Evolutionary conservation across 2,113 vertebrate species (phyloP), one percentile per base, ranked within the genome.

Genomic region (Oreochromis tanganicae): DNA sequence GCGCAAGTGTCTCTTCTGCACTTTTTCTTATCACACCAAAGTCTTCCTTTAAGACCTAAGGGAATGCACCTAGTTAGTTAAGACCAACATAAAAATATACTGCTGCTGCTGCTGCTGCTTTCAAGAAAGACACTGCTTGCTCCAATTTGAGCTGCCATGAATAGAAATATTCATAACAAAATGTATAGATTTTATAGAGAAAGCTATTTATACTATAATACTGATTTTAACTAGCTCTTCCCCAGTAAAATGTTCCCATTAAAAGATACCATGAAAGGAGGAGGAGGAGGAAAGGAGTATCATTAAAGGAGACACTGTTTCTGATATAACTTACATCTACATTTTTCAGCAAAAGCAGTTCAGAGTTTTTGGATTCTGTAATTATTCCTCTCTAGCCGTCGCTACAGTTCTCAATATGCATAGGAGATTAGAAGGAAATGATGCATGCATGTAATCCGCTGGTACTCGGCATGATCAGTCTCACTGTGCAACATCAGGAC

Each of bases 61-160:
- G 90, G 88, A 94, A 92, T 88, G 89, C 91, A 94, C 89, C 91
- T 90, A 87, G 92, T 94, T 95, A 89, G 90, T 92, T 91, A 92
- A 93, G 93, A 94, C 85, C 89, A 91, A 81, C 87, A 83, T 84
- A 71, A 83, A 92, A 83, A 90, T 89, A 56, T 32, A 83, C 80
- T 82, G 85, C 87, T 81, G 6, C 43, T 54, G 27, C 27, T 27
- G 3, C 83, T 75, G 3, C 81, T 80, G 68, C 85, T 93, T 93
- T 93, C 85, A 90, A 94, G 91, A 88, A 73, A 89, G 83, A 48
- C 13, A 43, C 55, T 7, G 38, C 87, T 81, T 85, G 86, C 59
- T 90, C 90, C 90, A 94, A 93, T 95, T 94, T 93, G 85, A 88
- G 90, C 78, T 56, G 8, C 73, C 41, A 91, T 95, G 88, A 95